Percentiles rank a stretch among this genome's conserved stretches.
These are phyloP conservation scores for Mormyrus proboscirostris DNA, from an alignment of 2,797 vertebrate genomes.

Conservation along the genomic window DNA sequence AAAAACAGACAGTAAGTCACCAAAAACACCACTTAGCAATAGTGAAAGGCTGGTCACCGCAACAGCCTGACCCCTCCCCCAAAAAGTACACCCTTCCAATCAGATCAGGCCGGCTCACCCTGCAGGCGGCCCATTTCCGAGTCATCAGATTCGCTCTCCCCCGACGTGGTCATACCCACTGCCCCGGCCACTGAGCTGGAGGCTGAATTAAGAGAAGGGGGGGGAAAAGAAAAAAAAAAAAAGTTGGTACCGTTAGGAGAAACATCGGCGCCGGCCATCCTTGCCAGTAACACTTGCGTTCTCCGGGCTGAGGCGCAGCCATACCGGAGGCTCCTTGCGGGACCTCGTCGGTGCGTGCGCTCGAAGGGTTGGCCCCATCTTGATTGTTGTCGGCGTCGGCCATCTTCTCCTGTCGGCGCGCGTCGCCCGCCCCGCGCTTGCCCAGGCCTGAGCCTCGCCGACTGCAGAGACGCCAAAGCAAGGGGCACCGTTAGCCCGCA, in stretches of 20 bases:
- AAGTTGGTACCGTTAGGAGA: neutral
- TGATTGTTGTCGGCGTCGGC: slow-evolving; percentile 97
- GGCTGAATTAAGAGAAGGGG: slow-evolving; percentile 57
- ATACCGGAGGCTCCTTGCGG: slow-evolving; percentile 96
- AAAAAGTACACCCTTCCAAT: neutral
- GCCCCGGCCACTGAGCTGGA: slow-evolving; percentile 97
- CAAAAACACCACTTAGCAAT: neutral
- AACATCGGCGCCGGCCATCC: neutral
- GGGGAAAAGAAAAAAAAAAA: neutral
- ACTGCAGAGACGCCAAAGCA: slow-evolving; percentile 53
- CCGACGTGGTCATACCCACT: slow-evolving; percentile 97
- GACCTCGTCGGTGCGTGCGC: slow-evolving; percentile 85
- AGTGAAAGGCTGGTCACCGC: neutral
- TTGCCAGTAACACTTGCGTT: neutral
- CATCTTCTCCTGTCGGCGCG: slow-evolving; percentile 99
- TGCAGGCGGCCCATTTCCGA: slow-evolving; percentile 99
- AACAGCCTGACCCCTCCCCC: neutral
- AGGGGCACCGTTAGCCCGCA: neutral
- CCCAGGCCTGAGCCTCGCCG: slow-evolving; percentile 99
- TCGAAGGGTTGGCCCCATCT: slow-evolving; percentile 91
- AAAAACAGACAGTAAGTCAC: neutral
- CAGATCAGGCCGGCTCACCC: slow-evolving; percentile 59
- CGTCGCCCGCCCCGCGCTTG: slow-evolving; percentile 98
- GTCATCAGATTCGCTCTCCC: slow-evolving; percentile 98
- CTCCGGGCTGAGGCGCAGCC: neutral